These are phyloP conservation scores for Pristionchus maxplancki DNA, from an alignment of 2,888 invertebrate genomes.

Conservation along the genomic window DNA sequence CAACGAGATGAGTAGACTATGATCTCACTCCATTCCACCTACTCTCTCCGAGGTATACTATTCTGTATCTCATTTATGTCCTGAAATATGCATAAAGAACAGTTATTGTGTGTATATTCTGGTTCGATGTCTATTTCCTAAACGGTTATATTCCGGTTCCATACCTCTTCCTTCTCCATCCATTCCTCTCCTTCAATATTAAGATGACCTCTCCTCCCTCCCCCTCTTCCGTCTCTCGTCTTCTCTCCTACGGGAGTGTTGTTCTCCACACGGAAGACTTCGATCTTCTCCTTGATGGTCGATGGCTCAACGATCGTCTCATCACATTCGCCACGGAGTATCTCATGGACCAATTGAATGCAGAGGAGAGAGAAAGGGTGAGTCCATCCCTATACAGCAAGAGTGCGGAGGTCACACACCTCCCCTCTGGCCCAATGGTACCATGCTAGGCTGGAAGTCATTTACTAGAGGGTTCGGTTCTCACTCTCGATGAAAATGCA, in stretches of 20 bases:
- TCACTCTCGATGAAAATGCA: background rate
- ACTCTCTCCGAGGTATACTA: background rate
- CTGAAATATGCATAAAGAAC: background rate
- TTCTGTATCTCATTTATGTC: background rate
- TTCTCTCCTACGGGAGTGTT: conserved; percentile 51
- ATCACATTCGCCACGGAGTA: conserved; percentile 63
- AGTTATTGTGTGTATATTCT: background rate
- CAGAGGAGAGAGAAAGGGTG: conserved; percentile 29
- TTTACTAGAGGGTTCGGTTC: background rate
- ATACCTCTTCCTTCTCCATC: background rate
- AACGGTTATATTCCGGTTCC: background rate
- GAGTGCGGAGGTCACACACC: background rate
- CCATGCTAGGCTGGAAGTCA: background rate
- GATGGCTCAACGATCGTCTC: conserved; percentile 66
- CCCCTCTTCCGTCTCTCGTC: conserved; percentile 6
- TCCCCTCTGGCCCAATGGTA: conserved; percentile 20
- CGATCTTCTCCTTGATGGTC: conserved; percentile 53
- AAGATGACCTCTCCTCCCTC: background rate
- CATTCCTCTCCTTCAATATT: background rate
- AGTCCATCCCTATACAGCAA: background rate
- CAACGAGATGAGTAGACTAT: background rate
- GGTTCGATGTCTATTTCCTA: background rate
- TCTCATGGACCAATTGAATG: conserved; percentile 52
- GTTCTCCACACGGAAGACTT: conserved; percentile 40
- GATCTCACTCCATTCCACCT: background rate